Percentiles rank a stretch among this genome's conserved stretches.
Evolutionary conservation across 2,888 invertebrate genomes (phyloP).

Genomic region (Anthophora plumipes): DNA sequence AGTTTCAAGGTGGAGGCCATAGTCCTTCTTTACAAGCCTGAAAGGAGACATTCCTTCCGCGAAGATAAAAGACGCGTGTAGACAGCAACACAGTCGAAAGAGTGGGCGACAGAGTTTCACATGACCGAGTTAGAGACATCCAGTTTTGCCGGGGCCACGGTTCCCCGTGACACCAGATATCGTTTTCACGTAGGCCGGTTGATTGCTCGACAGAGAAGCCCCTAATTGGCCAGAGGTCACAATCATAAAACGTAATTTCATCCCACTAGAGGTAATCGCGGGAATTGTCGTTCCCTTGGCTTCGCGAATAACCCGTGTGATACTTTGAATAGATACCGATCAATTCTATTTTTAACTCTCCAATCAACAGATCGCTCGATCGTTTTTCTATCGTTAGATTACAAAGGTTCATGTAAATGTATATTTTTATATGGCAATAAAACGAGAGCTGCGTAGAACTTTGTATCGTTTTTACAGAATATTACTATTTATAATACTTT

Average conservation of each 20-base stretch:
- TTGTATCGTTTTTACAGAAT: too few species aligned
- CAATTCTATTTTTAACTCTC: background rate
- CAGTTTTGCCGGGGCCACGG: constrained; percentile 65
- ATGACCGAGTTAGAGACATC: constrained; percentile 77
- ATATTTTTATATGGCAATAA: too few species aligned
- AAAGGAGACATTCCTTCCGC: constrained; percentile 6
- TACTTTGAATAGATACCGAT: constrained; percentile 10
- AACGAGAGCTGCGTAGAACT: too few species aligned
- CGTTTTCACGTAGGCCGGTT: constrained; percentile 74
- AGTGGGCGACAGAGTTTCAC: constrained; percentile 73
- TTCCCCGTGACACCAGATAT: constrained; percentile 74
- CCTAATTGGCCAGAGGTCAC: constrained; percentile 81
- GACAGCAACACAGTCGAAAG: constrained; percentile 36
- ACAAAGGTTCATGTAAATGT: too few species aligned
- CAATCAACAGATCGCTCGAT: too few species aligned
- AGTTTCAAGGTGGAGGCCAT: constrained; percentile 72
- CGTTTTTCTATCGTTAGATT: background rate
- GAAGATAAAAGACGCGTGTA: constrained; percentile 25
- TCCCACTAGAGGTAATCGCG: constrained; percentile 54
- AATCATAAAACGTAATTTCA: constrained; percentile 78
- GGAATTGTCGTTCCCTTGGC: constrained; percentile 36
- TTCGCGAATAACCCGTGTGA: background rate
- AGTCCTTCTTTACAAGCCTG: constrained; percentile 39
- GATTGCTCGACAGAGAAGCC: constrained; percentile 65
- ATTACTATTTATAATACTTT: too few species aligned